Conservation (phyloP, 2,113 vertebrate genomes). For the Etia nguti region DNA sequence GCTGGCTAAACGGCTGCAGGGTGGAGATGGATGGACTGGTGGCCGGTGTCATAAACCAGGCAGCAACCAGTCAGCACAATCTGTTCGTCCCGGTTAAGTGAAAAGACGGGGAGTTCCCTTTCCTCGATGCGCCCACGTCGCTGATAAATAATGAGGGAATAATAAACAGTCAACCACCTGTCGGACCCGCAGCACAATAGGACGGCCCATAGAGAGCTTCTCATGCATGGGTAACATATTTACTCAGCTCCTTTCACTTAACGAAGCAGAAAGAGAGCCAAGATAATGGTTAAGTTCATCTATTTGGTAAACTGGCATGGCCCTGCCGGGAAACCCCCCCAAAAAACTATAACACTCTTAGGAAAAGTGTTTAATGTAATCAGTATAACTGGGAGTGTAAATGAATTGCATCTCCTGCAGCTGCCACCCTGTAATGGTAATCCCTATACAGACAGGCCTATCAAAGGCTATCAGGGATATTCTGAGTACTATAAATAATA, state of each 20-base stretch:
- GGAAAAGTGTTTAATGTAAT: background rate
- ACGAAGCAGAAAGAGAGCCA: conserved; percentile 88
- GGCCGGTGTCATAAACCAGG: conserved; percentile 40
- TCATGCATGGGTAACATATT: conserved; percentile 99
- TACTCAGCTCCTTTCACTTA: conserved; percentile 95
- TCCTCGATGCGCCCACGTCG: conserved; percentile 49
- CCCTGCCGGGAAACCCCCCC: background rate
- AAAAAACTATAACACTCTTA: background rate
- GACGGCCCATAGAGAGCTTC: conserved; percentile 81
- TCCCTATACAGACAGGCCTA: background rate
- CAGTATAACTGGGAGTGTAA: background rate
- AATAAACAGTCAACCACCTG: conserved; percentile 99
- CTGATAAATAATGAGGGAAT: conserved; percentile 72
- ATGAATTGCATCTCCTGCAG: background rate
- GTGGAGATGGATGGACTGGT: conserved; percentile 42
- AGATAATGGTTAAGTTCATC: conserved; percentile 96
- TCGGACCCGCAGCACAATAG: conserved; percentile 87
- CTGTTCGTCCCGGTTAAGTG: conserved; percentile 45
- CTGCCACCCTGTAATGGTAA: background rate
- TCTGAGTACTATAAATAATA: background rate
- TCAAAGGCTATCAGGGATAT: background rate
- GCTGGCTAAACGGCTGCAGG: background rate
- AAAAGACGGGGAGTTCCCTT: conserved; percentile 54
- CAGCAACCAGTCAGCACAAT: conserved; percentile 66
- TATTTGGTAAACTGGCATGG: conserved; percentile 90